Evolutionary conservation across 2,113 vertebrate genomes (phyloP).

Genomic region (Coptodon rendalli): DNA sequence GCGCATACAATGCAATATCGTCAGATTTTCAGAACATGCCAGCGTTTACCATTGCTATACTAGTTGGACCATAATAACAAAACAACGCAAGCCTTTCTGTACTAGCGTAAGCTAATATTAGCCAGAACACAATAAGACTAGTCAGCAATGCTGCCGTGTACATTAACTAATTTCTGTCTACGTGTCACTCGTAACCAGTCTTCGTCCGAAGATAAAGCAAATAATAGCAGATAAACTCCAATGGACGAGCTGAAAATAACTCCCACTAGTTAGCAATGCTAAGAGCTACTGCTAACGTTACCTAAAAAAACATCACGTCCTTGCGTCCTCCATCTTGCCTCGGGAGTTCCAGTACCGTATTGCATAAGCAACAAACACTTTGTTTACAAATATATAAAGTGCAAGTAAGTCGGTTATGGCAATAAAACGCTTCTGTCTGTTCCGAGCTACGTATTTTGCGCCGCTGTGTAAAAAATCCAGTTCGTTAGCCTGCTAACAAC

Average conservation of each 20-base stretch:
- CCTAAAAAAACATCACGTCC: slow-evolving; percentile 74
- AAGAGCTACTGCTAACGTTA: slow-evolving; percentile 58
- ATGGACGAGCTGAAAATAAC: not conserved
- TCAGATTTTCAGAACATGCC: not conserved
- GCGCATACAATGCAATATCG: not conserved
- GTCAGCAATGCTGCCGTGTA: not conserved
- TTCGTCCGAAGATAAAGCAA: not conserved
- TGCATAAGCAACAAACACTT: slow-evolving; percentile 71
- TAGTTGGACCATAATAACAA: slow-evolving; percentile 51
- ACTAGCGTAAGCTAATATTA: slow-evolving; percentile 54
- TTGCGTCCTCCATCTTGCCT: slow-evolving; percentile 76
- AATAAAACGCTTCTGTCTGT: not conserved
- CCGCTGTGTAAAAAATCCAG: not conserved
- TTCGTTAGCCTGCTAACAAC: slow-evolving; percentile 44
- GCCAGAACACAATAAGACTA: slow-evolving; percentile 18
- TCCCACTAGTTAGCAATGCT: slow-evolving; percentile 39
- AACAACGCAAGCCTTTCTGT: slow-evolving; percentile 61
- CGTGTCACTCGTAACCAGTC: not conserved
- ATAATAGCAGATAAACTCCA: not conserved
- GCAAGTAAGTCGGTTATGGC: not conserved
- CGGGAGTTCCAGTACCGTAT: slow-evolving; percentile 66
- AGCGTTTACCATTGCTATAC: not conserved
- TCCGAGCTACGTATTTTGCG: not conserved
- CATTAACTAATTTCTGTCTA: not conserved
- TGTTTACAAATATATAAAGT: slow-evolving; percentile 68